phyloP scores from a whole-genome alignment of 2,797 vertebrate species.

The Cynopterus sphinx region DNA sequence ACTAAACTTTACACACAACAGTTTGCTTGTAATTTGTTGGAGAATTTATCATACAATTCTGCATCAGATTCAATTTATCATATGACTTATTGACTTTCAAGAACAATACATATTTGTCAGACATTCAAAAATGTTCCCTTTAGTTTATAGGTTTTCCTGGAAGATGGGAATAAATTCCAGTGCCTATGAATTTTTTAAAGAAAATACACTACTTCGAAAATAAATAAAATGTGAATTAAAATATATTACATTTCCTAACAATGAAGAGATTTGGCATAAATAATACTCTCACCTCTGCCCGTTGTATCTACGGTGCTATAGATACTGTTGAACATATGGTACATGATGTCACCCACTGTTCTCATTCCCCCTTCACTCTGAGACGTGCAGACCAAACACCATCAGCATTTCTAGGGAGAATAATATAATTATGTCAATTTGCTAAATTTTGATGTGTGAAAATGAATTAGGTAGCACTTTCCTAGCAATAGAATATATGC shows the following conservation, averaged over 20 bases:
- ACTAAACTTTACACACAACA: not conserved
- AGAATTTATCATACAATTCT: not conserved
- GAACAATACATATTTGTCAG: not conserved
- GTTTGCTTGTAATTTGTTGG: not conserved
- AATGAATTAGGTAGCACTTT: slow-evolving; percentile 70
- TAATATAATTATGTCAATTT: slow-evolving; percentile 67
- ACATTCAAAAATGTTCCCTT: not conserved
- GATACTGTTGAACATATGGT: slow-evolving; percentile 43
- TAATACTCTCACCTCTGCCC: slow-evolving; percentile 22
- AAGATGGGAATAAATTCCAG: not conserved
- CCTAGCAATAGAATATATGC: slow-evolving; percentile 60
- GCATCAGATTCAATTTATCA: not conserved
- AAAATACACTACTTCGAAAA: not conserved
- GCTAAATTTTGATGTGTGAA: slow-evolving; percentile 58
- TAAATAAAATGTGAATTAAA: slow-evolving; percentile 38
- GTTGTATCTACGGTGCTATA: not conserved
- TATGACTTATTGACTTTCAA: slow-evolving; percentile 5
- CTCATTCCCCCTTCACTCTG: not conserved
- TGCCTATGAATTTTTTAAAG: not conserved
- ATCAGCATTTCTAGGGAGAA: slow-evolving; percentile 54
- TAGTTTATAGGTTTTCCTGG: not conserved
- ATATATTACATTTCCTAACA: not conserved
- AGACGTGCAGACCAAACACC: slow-evolving; percentile 5
- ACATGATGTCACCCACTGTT: slow-evolving; percentile 27
- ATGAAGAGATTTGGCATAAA: not conserved